A percentile compares a stretch with the other conserved stretches of the same genome.
Conservation (phyloP, 2,797 vertebrate species). For the Syngnathus acus region DNA sequence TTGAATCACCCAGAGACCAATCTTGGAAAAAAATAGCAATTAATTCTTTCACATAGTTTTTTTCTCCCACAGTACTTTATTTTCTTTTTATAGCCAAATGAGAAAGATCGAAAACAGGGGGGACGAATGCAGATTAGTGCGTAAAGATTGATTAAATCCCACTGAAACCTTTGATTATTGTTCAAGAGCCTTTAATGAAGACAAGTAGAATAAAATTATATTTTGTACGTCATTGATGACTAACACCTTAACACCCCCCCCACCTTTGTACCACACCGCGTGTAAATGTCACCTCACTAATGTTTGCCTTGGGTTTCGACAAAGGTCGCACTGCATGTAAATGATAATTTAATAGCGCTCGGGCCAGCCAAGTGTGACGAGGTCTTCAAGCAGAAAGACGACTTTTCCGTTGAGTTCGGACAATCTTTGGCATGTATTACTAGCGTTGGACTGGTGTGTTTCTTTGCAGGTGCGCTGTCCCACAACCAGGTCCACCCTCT, state of each 20-base stretch:
- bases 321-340: constrained; percentile 1
- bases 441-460: neutral
- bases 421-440: neutral
- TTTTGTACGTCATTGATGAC: neutral
- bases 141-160: neutral
- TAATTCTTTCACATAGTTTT: constrained; percentile 32
- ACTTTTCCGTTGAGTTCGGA: neutral
- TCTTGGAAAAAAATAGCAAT: constrained; percentile 62
- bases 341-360: neutral
- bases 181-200: no score
- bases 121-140: constrained; percentile 30
- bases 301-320: neutral
- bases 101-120: constrained; percentile 18
- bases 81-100: constrained; percentile 26
- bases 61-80: constrained; percentile 39
- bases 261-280: neutral
- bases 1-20: constrained; percentile 61
- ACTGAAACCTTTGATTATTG: neutral
- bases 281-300: neutral
- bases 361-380: neutral
- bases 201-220: neutral
- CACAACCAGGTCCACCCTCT: constrained; percentile 80
- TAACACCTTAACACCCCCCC: neutral
- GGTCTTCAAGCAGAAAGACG: neutral
- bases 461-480: constrained; percentile 55